Base-by-base conservation (phyloP, 2,797 vertebrate genomes). In the Syndactyla subalaris region DNA sequence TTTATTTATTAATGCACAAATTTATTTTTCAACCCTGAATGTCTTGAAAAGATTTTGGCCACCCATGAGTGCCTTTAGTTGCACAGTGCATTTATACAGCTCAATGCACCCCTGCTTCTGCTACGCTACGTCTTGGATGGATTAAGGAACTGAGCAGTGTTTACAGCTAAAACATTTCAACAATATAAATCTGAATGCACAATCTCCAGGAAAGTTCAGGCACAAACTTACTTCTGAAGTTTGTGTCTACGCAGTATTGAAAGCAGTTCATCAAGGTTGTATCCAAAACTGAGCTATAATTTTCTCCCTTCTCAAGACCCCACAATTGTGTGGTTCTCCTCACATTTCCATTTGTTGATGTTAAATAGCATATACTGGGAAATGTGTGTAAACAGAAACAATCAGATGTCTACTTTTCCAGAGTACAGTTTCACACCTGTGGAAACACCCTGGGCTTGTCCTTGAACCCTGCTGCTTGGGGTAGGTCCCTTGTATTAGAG, bases 1-100 rank as follows among this genome's bases (percentile, higher is more conserved):
- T 84, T 81, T 83, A 49, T 94, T 95, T 88, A 96, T 91, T 94
- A 94, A 86, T 38, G 57, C 8, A 15, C 24, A 13, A 22, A 72
- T 85, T 88, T 79, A 18, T 66, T 94, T 94, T 78, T 88, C 71
- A 92, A 3, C 20, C 20, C 15, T 71, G 48, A 92, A 85, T 68
- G 45, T 54, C 77, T 85, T 82, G 41, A 88, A 85, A 83, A 89
- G 43, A 57, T 61, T 80, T 89, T 93, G 95, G 81, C 65, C 72
- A 75, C 52, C 39, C 16, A 3, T 59, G 83, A 90, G 48, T 68
- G 80, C 52, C 80, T 95, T 89, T 83, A 90, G 49, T 39, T 34
- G 13, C 71, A 67, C 45, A 1, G 9, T 55, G 80, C 51, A 34
- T 92, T 94, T 85, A 66, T 15, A 74, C 1, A 9, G 67, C 29